Evolutionary conservation across 2,113 vertebrate genomes (phyloP).

Genomic region (Apeltes quadracus): DNA sequence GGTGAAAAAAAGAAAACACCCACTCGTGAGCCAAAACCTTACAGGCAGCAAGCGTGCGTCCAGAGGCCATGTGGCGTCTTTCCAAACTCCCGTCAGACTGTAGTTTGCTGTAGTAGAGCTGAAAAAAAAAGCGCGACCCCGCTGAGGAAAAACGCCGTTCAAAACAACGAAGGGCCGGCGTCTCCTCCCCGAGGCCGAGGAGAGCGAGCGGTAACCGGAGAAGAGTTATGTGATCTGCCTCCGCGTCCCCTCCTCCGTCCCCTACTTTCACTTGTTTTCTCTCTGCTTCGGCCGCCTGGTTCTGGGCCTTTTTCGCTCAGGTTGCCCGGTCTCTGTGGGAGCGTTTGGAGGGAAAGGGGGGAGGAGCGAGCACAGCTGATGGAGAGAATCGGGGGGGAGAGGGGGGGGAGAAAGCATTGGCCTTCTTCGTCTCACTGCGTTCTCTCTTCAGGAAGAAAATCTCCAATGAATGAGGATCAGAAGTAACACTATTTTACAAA

Average conservation of each 20-base stretch:
- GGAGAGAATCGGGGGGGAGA: constrained; percentile 48
- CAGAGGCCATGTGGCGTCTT: constrained; percentile 59
- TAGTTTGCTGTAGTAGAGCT: constrained; percentile 38
- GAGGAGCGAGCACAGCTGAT: constrained; percentile 62
- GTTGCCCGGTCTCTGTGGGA: constrained; percentile 51
- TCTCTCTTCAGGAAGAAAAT: constrained; percentile 39
- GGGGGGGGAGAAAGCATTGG: constrained; percentile 35
- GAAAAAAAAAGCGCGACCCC: constrained; percentile 56
- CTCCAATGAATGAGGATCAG: constrained; percentile 15
- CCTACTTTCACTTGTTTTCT: constrained; percentile 66
- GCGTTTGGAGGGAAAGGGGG: constrained; percentile 32
- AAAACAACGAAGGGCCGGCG: constrained; percentile 44
- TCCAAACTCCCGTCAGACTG: constrained; percentile 63
- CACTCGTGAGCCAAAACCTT: constrained; percentile 24
- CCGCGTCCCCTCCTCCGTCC: constrained; percentile 19
- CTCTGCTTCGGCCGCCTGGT: constrained; percentile 47
- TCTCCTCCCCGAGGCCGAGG: constrained; percentile 33
- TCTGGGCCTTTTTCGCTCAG: constrained; percentile 57
- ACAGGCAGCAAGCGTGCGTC: constrained; percentile 44
- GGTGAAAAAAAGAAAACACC: constrained; percentile 66
- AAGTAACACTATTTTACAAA: constrained; percentile 19
- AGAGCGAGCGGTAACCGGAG: constrained; percentile 49
- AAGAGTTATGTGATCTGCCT: constrained; percentile 57
- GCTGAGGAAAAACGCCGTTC: constrained; percentile 43
- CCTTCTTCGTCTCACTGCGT: constrained; percentile 53